Percentiles rank a stretch among this genome's conserved stretches.
Evolutionary conservation across 2,888 invertebrate genomes (phyloP).

Genomic region (Criorhina ranunculi): DNA sequence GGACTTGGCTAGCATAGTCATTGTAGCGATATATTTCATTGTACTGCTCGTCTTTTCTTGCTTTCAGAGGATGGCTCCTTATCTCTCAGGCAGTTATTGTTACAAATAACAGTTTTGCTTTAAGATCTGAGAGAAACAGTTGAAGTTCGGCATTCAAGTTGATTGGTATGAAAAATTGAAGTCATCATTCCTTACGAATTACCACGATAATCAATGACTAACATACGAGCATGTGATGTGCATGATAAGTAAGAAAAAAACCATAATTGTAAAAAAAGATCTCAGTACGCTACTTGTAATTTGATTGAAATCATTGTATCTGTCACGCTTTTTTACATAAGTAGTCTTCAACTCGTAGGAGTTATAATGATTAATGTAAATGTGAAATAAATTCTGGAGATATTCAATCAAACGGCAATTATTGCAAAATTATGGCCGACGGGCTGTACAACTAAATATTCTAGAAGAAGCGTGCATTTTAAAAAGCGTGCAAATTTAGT

Average conservation of each 20-base stretch:
- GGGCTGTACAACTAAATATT: neutral
- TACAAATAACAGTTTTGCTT: no score
- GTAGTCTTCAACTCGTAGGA: neutral
- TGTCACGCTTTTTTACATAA: constrained; percentile 32
- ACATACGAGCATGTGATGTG: neutral
- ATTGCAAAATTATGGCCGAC: constrained; percentile 6
- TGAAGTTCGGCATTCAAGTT: no score
- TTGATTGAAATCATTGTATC: neutral
- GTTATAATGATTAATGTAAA: neutral
- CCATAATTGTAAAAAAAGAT: neutral
- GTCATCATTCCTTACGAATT: no score
- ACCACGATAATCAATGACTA: neutral
- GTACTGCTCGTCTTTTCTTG: no score
- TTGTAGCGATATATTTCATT: no score
- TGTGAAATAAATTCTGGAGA: neutral
- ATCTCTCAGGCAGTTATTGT: no score
- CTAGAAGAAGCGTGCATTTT: neutral
- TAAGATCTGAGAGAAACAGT: no score
- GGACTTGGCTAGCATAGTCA: no score
- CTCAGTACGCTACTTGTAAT: neutral
- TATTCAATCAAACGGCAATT: neutral
- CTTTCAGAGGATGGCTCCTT: no score
- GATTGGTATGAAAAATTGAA: no score
- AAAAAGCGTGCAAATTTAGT: neutral
- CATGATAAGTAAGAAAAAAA: neutral